Evolutionary conservation across 2,888 invertebrate species (phyloP).

Genomic region (Zygothrica quintamaculata): DNA sequence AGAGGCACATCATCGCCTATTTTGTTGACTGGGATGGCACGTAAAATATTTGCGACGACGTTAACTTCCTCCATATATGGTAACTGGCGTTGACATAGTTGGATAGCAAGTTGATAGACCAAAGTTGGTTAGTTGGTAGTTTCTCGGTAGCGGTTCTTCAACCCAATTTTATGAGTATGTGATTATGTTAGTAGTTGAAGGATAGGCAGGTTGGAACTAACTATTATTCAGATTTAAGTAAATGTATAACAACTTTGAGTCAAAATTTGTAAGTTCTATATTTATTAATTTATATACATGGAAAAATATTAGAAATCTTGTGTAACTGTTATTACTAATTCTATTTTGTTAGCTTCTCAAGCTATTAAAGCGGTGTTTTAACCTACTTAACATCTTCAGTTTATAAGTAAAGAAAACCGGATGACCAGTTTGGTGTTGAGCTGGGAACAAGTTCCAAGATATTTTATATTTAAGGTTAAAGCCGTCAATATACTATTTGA

Average conservation of each 20-base stretch:
- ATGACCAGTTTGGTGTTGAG: conserved; percentile 48
- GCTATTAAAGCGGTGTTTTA: conserved; percentile 37
- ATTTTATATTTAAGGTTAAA: conserved; percentile 44
- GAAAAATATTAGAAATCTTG: too few relatives aligned
- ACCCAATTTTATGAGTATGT: conserved; percentile 43
- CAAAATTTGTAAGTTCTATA: too few relatives aligned
- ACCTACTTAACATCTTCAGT: conserved; percentile 39
- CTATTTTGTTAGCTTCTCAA: background rate
- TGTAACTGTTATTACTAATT: too few relatives aligned
- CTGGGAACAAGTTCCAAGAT: conserved; percentile 36
- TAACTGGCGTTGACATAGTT: conserved; percentile 48
- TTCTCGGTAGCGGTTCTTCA: conserved; percentile 54
- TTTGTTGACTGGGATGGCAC: conserved; percentile 43
- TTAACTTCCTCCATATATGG: conserved; percentile 41
- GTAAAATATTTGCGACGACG: conserved; percentile 46
- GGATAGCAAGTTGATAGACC: conserved; percentile 48
- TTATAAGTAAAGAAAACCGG: conserved; percentile 2
- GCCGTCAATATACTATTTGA: conserved; percentile 22
- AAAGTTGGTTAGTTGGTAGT: conserved; percentile 46
- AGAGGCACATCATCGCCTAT: conserved; percentile 42
- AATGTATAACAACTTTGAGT: background rate
- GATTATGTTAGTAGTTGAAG: background rate
- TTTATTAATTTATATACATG: too few relatives aligned
- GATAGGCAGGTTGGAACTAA: background rate
- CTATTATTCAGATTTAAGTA: too few relatives aligned